Evolutionary conservation across 2,888 invertebrate species (phyloP).

Genomic region (Papilio gigon): DNA sequence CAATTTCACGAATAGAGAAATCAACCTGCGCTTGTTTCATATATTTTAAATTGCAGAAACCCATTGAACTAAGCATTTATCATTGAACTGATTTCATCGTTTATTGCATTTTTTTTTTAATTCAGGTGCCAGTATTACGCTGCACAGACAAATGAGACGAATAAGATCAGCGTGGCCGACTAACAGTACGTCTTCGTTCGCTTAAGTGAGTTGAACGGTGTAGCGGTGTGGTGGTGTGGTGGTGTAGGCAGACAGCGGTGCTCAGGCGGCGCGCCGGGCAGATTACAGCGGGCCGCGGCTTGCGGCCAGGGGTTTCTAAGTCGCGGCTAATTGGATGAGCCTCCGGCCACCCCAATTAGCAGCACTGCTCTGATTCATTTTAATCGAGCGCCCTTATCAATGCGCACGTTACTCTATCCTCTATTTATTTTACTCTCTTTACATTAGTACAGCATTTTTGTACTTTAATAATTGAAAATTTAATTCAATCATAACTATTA

Average conservation of each 20-base stretch:
- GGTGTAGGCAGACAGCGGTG: conserved; percentile 25
- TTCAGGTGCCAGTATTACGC: neutral
- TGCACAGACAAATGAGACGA: neutral
- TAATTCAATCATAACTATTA: neutral
- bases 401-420: conserved; percentile 50
- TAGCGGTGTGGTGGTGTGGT: conserved; percentile 45
- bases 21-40: conserved; percentile 47
- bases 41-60: conserved; percentile 52
- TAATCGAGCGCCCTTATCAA: conserved; percentile 77
- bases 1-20: conserved; percentile 53
- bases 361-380: conserved; percentile 78
- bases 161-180: no score
- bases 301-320: conserved; percentile 77
- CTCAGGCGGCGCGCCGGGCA: conserved; percentile 46
- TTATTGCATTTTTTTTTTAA: no score
- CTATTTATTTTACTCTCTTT: conserved; percentile 28
- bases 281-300: conserved; percentile 65
- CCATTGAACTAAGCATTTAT: neutral
- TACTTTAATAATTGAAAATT: neutral
- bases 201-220: no score
- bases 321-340: conserved; percentile 81
- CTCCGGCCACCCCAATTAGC: conserved; percentile 74
- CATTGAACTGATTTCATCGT: neutral
- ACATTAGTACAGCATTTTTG: conserved; percentile 10
- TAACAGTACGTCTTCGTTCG: no score